Percentiles rank a stretch among this genome's conserved stretches.
phyloP scores from a whole-genome alignment of 2,888 invertebrate species.

The Sepioteuthis lessoniana region DNA sequence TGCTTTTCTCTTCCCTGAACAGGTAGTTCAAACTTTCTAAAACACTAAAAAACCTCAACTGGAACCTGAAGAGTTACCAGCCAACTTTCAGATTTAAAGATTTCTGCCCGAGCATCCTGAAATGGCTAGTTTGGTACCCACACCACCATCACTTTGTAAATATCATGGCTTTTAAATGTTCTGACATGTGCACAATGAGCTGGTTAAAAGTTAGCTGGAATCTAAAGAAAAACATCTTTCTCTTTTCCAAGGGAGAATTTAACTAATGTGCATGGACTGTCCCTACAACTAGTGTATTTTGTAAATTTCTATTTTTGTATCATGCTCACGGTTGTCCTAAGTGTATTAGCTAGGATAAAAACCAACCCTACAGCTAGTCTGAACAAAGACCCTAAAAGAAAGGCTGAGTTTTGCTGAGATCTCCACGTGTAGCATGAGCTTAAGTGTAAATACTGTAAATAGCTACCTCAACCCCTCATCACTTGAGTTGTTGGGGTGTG shows the following conservation, averaged over 20 bases:
- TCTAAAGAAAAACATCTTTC: too few relatives aligned
- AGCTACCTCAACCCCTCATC: conserved; percentile 8
- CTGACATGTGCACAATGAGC: neutral
- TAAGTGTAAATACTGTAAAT: conserved; percentile 44
- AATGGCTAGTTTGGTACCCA: conserved; percentile 16
- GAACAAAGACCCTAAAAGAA: neutral
- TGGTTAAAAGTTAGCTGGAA: neutral
- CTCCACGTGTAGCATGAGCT: conserved; percentile 25
- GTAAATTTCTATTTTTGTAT: conserved; percentile 49
- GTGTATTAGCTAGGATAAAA: neutral
- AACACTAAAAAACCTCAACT: neutral
- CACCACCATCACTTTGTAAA: conserved; percentile 2
- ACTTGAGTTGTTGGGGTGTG: conserved; percentile 33
- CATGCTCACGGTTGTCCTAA: conserved; percentile 43
- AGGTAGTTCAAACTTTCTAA: neutral
- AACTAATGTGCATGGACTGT: conserved; percentile 38
- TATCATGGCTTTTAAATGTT: conserved; percentile 33
- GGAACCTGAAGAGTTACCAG: neutral
- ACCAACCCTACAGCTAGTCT: neutral
- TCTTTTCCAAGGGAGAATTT: neutral
- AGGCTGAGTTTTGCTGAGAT: conserved; percentile 35
- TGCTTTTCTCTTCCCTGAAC: conserved; percentile 33
- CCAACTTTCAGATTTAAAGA: neutral
- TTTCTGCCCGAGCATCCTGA: neutral
- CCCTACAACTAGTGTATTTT: conserved; percentile 39